These are phyloP conservation scores for Aphidoletes aphidimyza DNA, from an alignment of 2,888 invertebrate species.

Conservation along the genomic window DNA sequence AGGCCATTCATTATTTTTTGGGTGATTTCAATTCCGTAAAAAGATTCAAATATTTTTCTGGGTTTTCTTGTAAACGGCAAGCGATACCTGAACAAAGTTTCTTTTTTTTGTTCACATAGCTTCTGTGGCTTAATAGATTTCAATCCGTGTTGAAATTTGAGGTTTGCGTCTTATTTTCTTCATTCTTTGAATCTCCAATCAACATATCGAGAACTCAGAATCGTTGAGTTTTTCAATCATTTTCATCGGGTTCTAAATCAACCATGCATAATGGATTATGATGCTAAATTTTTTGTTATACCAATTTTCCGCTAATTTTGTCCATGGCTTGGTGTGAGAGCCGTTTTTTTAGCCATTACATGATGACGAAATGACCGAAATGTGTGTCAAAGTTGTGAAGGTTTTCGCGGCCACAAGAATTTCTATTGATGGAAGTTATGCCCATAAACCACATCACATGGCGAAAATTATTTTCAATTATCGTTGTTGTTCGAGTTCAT, in stretches of 20 bases:
- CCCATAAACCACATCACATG: slow-evolving; percentile 25
- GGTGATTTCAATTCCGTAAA: neutral
- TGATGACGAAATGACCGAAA: slow-evolving; percentile 23
- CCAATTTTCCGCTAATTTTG: slow-evolving; percentile 23
- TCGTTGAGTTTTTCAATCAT: neutral
- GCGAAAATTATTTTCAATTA: slow-evolving; percentile 27
- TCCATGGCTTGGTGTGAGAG: neutral
- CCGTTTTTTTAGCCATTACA: neutral
- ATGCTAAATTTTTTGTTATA: neutral
- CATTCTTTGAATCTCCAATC: neutral
- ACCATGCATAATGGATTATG: neutral
- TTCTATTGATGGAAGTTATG: neutral
- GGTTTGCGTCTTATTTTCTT: no score
- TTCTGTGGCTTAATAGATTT: no score
- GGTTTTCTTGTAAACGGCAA: no score
- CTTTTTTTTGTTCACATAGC: neutral
- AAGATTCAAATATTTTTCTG: no score
- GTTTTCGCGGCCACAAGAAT: slow-evolving; percentile 18
- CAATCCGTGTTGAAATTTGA: no score
- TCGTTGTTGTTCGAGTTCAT: neutral
- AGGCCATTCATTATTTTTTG: neutral
- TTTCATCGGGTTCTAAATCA: neutral
- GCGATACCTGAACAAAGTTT: neutral
- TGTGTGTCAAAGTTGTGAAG: slow-evolving; percentile 38
- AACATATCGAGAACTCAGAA: neutral